Percentiles rank a stretch among this genome's conserved stretches.
Evolutionary conservation across 2,113 vertebrate genomes (phyloP).

Genomic region (Chelonoidis abingdonii): DNA sequence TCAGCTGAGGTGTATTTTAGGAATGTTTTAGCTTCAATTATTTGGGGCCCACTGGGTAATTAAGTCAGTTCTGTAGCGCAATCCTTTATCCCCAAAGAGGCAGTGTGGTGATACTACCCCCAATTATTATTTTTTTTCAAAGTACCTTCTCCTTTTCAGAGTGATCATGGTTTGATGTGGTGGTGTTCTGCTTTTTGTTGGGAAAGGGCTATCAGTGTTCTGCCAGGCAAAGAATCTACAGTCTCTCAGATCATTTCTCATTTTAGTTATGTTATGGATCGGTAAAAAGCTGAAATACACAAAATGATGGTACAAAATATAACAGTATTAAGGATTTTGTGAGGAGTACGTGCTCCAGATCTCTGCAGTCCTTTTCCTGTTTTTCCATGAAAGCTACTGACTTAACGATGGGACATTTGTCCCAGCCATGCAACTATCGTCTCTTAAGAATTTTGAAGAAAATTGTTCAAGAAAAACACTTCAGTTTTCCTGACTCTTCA

Average conservation of each 20-base stretch:
- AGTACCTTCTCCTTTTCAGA: background rate
- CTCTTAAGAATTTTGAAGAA: background rate
- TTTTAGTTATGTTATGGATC: background rate
- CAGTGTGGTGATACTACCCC: background rate
- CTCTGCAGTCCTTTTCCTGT: background rate
- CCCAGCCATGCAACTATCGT: background rate
- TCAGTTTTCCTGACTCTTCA: background rate
- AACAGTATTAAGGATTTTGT: background rate
- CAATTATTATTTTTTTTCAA: background rate
- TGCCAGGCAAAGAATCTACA: background rate
- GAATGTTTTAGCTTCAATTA: background rate
- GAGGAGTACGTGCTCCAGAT: background rate
- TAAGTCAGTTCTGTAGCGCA: background rate
- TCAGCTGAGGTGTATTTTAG: background rate
- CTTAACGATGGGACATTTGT: background rate
- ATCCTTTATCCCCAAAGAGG: background rate
- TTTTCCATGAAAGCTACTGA: background rate
- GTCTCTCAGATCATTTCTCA: background rate
- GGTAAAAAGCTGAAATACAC: background rate
- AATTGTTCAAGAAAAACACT: too few species aligned
- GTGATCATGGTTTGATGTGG: background rate
- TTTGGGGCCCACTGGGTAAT: slow-evolving; percentile 5
- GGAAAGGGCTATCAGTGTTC: background rate
- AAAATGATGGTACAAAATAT: background rate
- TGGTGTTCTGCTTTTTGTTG: background rate